These are phyloP conservation scores for Sebastes schlegelii DNA, from an alignment of 2,113 vertebrate species.

Conservation along the genomic window DNA sequence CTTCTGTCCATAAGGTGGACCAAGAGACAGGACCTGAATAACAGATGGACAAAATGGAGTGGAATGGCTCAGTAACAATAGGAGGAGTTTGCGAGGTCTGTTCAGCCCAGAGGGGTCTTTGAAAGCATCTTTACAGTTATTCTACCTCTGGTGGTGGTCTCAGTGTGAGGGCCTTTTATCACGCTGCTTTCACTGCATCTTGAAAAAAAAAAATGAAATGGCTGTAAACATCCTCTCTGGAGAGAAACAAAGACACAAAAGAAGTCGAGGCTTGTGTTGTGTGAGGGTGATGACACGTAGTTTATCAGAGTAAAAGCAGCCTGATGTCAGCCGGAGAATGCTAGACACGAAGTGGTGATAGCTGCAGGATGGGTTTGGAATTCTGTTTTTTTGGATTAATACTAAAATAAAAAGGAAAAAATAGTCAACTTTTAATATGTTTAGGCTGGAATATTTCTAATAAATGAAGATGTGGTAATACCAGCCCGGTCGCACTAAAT, in stretches of 20 bases:
- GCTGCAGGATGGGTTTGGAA: background rate
- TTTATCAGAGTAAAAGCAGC: slow-evolving; percentile 50
- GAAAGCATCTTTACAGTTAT: slow-evolving; percentile 64
- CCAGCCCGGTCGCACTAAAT: too few species aligned
- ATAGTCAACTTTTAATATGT: background rate
- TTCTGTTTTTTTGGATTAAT: background rate
- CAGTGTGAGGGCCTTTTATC: slow-evolving; percentile 64
- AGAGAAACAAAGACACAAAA: slow-evolving; percentile 59
- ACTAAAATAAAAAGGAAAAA: background rate
- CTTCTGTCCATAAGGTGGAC: slow-evolving; percentile 65
- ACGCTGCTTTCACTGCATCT: slow-evolving; percentile 64
- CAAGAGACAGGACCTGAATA: slow-evolving; percentile 58
- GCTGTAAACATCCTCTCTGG: slow-evolving; percentile 68
- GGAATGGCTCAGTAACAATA: slow-evolving; percentile 68
- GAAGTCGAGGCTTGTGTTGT: slow-evolving; percentile 51
- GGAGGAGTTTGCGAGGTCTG: slow-evolving; percentile 65
- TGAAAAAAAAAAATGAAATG: slow-evolving; percentile 69
- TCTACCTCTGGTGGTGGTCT: slow-evolving; percentile 75
- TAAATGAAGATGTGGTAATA: slow-evolving; percentile 1
- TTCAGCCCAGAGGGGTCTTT: slow-evolving; percentile 61
- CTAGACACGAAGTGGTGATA: background rate
- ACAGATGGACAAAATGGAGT: slow-evolving; percentile 78
- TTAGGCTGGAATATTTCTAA: background rate
- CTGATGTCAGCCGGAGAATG: slow-evolving; percentile 32
- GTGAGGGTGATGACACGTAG: slow-evolving; percentile 48